Percentiles rank a stretch among this genome's conserved stretches.
phyloP scores from a whole-genome alignment of 1,140 invertebrate species.

The honey bee (Apis mellifera) region DNA sequence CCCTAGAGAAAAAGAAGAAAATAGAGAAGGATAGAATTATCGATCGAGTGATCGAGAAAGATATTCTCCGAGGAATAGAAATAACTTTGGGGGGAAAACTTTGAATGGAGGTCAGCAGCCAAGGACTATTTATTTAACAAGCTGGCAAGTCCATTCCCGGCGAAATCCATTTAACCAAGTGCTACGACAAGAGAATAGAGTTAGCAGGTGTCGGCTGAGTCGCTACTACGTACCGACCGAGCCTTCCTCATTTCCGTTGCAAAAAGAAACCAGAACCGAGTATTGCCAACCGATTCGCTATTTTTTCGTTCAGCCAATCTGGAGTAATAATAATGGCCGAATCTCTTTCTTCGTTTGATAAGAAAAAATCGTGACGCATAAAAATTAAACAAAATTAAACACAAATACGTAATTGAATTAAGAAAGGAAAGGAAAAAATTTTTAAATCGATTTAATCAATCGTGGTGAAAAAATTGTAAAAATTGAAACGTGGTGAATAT shows the following conservation, averaged over 20 bases:
- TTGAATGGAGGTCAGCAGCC: not conserved
- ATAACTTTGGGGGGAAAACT: conserved; percentile 8
- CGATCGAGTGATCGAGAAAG: not conserved
- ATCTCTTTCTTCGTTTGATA: not conserved
- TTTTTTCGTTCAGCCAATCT: not conserved
- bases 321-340: not conserved
- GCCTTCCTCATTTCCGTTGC: conserved; percentile 56
- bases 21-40: not conserved
- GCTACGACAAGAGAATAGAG: conserved; percentile 34
- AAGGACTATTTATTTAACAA: conserved; percentile 45
- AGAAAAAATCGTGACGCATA: too few species aligned
- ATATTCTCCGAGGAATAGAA: not conserved
- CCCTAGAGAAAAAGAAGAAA: not conserved
- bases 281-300: not conserved
- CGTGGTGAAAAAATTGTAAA: too few species aligned
- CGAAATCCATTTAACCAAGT: conserved; percentile 50
- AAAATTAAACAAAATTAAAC: too few species aligned
- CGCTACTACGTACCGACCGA: conserved; percentile 50
- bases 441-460: too few species aligned
- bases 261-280: conserved; percentile 44
- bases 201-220: conserved; percentile 47
- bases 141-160: conserved; percentile 39
- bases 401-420: too few species aligned
- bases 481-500: too few species aligned
- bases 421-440: too few species aligned